These are phyloP conservation scores for Pantala flavescens DNA, from an alignment of 1,140 invertebrate genomes.

Conservation along the genomic window DNA sequence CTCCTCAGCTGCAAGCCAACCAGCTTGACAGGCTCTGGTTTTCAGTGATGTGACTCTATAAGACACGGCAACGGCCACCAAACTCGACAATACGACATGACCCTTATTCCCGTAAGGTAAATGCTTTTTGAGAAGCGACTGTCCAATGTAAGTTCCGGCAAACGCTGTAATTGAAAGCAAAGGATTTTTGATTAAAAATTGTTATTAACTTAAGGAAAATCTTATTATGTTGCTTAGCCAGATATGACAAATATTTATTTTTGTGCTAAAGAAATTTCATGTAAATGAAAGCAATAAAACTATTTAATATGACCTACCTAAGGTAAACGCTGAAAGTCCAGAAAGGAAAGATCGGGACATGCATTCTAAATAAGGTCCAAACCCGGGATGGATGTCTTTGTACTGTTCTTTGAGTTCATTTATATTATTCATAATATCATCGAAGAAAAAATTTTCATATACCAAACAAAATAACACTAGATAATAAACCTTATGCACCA, in stretches of 20 bases:
- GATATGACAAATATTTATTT: too few species aligned
- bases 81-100: slow-evolving; percentile 33
- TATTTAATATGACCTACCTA: slow-evolving; percentile 30
- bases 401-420: slow-evolving; percentile 34
- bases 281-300: slow-evolving; percentile 5
- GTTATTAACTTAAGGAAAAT: too few species aligned
- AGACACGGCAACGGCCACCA: slow-evolving; percentile 27
- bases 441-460: too few species aligned
- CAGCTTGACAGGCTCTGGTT: slow-evolving; percentile 37
- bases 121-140: slow-evolving; percentile 32
- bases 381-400: slow-evolving; percentile 37
- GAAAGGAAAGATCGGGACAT: slow-evolving; percentile 40
- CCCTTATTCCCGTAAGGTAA: slow-evolving; percentile 33
- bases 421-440: slow-evolving; percentile 26
- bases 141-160: slow-evolving; percentile 35
- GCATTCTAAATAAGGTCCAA: slow-evolving; percentile 41
- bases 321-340: slow-evolving; percentile 36
- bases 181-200: too few species aligned
- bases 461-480: too few species aligned
- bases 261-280: not conserved
- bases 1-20: slow-evolving; percentile 38
- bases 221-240: too few species aligned
- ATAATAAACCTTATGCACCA: too few species aligned
- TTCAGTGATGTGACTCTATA: slow-evolving; percentile 35
- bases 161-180: slow-evolving; percentile 31